These are phyloP conservation scores for Sarcophaga subvicina DNA, from an alignment of 2,888 invertebrate species.

Conservation along the genomic window DNA sequence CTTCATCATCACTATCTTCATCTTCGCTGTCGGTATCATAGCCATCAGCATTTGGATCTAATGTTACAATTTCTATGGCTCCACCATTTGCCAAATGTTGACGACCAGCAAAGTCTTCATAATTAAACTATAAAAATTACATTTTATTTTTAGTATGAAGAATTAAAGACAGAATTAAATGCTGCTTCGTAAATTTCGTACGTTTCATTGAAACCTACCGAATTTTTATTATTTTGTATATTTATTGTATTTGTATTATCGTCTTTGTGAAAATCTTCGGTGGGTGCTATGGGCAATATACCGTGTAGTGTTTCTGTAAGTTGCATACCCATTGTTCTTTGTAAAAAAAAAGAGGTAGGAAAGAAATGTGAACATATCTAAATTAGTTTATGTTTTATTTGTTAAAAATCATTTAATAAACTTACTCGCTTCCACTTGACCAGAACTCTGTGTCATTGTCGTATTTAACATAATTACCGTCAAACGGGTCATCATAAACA, in stretches of 20 bases:
- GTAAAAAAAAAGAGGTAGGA: neutral
- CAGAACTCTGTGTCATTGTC: conserved; percentile 77
- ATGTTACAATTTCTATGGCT: conserved; percentile 74
- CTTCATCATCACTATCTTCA: conserved; percentile 68
- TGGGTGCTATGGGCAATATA: conserved; percentile 78
- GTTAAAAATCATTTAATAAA: conserved; percentile 26
- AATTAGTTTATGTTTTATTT: neutral
- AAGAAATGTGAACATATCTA: neutral
- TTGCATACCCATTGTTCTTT: conserved; percentile 75
- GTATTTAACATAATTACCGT: conserved; percentile 78
- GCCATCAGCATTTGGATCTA: conserved; percentile 75
- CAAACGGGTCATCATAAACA: conserved; percentile 81
- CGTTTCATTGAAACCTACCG: conserved; percentile 72
- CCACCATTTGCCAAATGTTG: conserved; percentile 73
- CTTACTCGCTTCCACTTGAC: conserved; percentile 79
- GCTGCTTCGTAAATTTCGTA: conserved; percentile 8
- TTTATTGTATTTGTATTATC: conserved; percentile 69
- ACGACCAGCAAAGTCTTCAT: conserved; percentile 75
- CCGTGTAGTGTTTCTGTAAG: conserved; percentile 80
- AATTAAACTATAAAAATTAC: conserved; percentile 74
- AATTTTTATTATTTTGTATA: conserved; percentile 74
- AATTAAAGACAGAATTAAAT: conserved; percentile 36
- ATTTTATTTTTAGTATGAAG: conserved; percentile 27
- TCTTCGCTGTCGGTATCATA: conserved; percentile 73
- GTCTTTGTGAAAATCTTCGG: conserved; percentile 73